Evolutionary conservation across 2,113 vertebrate species (phyloP).

Genomic region (Poeciliopsis retropinna): DNA sequence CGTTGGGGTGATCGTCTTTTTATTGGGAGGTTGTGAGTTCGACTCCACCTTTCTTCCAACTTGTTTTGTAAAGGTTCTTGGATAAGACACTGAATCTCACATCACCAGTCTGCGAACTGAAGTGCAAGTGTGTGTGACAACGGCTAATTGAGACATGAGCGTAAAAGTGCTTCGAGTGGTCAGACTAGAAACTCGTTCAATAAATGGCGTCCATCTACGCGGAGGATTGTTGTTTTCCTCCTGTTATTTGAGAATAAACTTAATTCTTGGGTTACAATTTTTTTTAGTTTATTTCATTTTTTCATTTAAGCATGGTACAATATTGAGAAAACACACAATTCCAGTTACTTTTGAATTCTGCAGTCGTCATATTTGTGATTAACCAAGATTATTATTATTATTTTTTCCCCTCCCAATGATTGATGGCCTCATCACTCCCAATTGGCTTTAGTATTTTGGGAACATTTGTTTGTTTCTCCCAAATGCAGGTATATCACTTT

Average conservation of each 20-base stretch:
- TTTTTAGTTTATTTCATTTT: no score
- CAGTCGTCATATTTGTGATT: no score
- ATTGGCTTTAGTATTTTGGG: no score
- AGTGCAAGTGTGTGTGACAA: not conserved
- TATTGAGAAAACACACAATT: not conserved
- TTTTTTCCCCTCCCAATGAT: no score
- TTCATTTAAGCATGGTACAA: no score
- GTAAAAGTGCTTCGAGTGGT: not conserved
- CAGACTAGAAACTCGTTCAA: not conserved
- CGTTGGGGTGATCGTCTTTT: not conserved
- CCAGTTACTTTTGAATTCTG: not conserved
- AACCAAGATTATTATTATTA: no score
- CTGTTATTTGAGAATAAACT: not conserved
- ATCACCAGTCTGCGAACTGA: not conserved
- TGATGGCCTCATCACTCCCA: no score
- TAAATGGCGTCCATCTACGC: not conserved
- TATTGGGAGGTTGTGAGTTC: not conserved
- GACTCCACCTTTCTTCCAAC: not conserved
- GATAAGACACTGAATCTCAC: not conserved
- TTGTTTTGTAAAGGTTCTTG: not conserved
- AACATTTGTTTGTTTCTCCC: no score
- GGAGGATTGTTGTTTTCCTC: not conserved
- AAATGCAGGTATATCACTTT: no score
- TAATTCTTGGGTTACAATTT: not conserved
- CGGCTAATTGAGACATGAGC: not conserved